Evolutionary conservation across 1,140 invertebrate species (phyloP).

Genomic region (Choristoneura fumiferana): DNA sequence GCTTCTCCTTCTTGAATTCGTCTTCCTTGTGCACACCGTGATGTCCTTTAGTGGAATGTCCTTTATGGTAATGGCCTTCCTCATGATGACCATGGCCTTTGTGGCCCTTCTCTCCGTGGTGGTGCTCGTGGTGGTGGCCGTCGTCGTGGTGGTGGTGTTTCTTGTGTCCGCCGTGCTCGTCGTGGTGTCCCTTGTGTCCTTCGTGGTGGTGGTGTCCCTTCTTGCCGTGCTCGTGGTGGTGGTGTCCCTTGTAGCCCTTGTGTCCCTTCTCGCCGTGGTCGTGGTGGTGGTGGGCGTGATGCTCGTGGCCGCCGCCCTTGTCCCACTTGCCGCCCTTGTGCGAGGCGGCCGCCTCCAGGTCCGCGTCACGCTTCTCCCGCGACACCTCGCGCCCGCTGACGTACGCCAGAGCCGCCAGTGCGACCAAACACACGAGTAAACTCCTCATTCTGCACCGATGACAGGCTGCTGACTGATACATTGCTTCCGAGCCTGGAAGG

Average conservation of each 20-base stretch:
- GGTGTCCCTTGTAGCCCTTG: conserved; percentile 80
- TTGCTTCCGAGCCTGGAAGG: conserved; percentile 35
- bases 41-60: conserved; percentile 87
- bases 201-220: conserved; percentile 87
- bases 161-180: conserved; percentile 85
- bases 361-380: conserved; percentile 68
- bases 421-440: conserved; percentile 55
- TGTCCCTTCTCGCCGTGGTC: conserved; percentile 79
- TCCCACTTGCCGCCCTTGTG: conserved; percentile 79
- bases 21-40: conserved; percentile 87
- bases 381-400: conserved; percentile 55
- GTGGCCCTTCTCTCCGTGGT: conserved; percentile 82
- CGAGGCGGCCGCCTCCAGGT: conserved; percentile 78
- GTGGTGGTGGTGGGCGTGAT: conserved; percentile 72
- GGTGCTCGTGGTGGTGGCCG: conserved; percentile 86
- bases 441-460: conserved; percentile 56
- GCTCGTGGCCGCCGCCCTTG: conserved; percentile 77
- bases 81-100: conserved; percentile 81
- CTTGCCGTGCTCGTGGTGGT: conserved; percentile 83
- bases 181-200: conserved; percentile 84
- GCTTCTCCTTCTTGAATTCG: conserved; percentile 80
- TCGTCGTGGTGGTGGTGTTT: conserved; percentile 86
- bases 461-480: conserved; percentile 59
- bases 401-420: conserved; percentile 54
- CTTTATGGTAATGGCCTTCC: conserved; percentile 84